Evolutionary conservation across 2,113 vertebrate genomes (phyloP).

Genomic region (rat (Rattus norvegicus)): DNA sequence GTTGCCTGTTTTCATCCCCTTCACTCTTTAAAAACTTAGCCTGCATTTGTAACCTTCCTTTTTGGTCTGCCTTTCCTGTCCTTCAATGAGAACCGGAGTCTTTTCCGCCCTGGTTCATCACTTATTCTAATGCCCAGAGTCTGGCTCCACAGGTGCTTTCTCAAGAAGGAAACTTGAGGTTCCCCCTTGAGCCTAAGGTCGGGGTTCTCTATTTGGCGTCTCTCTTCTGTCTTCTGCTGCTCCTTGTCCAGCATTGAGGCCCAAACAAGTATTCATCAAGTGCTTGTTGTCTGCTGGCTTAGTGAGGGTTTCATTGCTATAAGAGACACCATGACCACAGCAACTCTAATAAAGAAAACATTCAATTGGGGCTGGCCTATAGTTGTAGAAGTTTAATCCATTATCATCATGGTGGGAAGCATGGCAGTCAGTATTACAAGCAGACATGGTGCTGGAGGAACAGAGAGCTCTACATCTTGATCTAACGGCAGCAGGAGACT

Average conservation of each 20-base stretch:
- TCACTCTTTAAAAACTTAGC: slow-evolving; percentile 30
- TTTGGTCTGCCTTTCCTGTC: background rate
- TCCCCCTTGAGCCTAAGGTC: background rate
- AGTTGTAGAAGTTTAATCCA: background rate
- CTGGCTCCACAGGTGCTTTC: background rate
- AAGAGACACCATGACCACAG: background rate
- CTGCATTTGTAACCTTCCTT: background rate
- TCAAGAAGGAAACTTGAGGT: background rate
- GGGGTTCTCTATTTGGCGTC: background rate
- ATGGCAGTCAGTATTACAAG: background rate
- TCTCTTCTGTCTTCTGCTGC: background rate
- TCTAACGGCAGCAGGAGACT: background rate
- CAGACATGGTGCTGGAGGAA: background rate
- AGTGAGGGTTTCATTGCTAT: background rate
- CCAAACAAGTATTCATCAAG: background rate
- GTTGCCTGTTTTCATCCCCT: background rate
- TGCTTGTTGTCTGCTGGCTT: background rate
- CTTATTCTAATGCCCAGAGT: background rate
- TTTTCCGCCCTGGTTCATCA: background rate
- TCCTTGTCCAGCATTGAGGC: background rate
- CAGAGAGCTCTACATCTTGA: background rate
- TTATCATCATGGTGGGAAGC: background rate
- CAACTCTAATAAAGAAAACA: background rate
- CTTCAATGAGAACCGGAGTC: background rate
- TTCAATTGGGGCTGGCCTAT: background rate